Evolutionary conservation across 2,797 vertebrate species (phyloP).

Genomic region (Epinephelus malabaricus): DNA sequence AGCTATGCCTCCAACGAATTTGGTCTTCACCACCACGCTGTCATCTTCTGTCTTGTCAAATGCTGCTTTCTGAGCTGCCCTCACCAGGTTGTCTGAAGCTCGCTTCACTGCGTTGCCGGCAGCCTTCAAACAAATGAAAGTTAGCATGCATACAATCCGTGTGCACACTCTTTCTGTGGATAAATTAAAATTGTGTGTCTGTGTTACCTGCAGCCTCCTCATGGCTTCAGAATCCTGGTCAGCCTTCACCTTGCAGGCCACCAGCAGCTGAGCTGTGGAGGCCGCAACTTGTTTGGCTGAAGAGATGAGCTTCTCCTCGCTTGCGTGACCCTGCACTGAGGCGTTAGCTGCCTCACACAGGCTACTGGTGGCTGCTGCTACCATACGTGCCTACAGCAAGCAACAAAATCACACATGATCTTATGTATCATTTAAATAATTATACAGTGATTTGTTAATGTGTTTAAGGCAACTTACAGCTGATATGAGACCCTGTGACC

Average conservation of each 20-base stretch:
- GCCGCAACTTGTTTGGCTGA: constrained; percentile 99
- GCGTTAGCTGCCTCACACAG: constrained; percentile 99
- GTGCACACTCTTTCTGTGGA: background rate
- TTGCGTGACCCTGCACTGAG: constrained; percentile 97
- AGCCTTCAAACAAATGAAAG: constrained; percentile 81
- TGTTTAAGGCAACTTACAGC: constrained; percentile 88
- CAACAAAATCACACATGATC: background rate
- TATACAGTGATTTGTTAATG: background rate
- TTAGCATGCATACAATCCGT: constrained; percentile 5
- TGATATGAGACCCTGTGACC: constrained; percentile 99
- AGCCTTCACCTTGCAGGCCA: constrained; percentile 98
- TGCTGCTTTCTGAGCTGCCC: constrained; percentile 96
- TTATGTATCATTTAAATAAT: background rate
- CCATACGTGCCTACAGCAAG: constrained; percentile 92
- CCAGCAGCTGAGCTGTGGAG: constrained; percentile 96
- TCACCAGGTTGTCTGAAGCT: constrained; percentile 98
- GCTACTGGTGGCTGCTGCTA: constrained; percentile 97
- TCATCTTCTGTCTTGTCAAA: constrained; percentile 97
- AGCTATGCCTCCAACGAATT: constrained; percentile 98
- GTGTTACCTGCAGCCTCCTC: constrained; percentile 94
- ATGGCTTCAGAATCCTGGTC: constrained; percentile 98
- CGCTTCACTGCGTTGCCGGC: constrained; percentile 98
- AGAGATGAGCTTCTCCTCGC: constrained; percentile 98
- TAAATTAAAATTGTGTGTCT: background rate
- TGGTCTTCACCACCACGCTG: constrained; percentile 97